These are phyloP conservation scores for Antennarius maculatus DNA, from an alignment of 2,797 vertebrate species.

Conservation along the genomic window DNA sequence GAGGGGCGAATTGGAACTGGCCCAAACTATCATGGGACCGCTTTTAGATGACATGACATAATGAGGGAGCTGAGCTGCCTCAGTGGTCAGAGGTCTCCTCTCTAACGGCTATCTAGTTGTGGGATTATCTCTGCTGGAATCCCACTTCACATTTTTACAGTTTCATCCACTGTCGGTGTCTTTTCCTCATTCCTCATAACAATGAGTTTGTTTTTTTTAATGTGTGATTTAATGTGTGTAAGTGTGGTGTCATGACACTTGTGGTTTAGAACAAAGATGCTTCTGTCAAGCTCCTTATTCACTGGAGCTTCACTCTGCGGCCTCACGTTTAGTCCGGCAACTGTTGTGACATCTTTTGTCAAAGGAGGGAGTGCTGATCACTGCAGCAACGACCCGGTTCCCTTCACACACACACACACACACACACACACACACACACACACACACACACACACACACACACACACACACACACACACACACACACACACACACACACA, in stretches of 20 bases:
- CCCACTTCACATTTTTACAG: too few relatives aligned
- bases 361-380: slow-evolving; percentile 30
- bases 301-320: slow-evolving; percentile 5
- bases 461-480: slow-evolving; percentile 5
- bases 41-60: too few relatives aligned
- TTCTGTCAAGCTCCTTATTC: too few relatives aligned
- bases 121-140: too few relatives aligned
- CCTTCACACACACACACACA: slow-evolving; percentile 15
- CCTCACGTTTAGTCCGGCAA: slow-evolving; percentile 17
- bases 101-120: too few relatives aligned
- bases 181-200: neutral
- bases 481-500: slow-evolving; percentile 5
- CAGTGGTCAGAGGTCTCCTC: too few relatives aligned
- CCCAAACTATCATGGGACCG: too few relatives aligned
- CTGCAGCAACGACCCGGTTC: slow-evolving; percentile 13
- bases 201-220: neutral
- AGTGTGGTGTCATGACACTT: neutral
- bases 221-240: neutral
- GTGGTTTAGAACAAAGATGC: neutral
- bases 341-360: slow-evolving; percentile 21
- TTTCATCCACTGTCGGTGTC: too few relatives aligned
- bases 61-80: too few relatives aligned
- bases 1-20: too few relatives aligned
- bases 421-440: slow-evolving; percentile 5
- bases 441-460: slow-evolving; percentile 5